Percentiles rank a stretch among this genome's conserved stretches.
phyloP scores from a whole-genome alignment of 2,113 vertebrate species.

The Porphyrio hochstetteri region DNA sequence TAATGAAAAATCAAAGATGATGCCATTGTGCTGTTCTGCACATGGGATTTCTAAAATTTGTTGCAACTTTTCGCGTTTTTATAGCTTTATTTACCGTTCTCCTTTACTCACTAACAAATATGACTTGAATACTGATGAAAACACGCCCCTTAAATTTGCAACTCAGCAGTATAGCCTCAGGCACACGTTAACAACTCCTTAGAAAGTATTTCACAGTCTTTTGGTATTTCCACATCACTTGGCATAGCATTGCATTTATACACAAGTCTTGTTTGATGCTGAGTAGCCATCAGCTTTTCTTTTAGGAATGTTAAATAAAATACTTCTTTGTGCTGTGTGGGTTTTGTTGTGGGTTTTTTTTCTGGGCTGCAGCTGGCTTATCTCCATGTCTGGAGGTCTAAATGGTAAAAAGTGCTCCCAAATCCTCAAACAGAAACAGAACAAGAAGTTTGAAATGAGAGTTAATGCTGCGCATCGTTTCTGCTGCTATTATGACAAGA shows the following conservation, averaged over 20 bases:
- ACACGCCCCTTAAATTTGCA: constrained; percentile 13
- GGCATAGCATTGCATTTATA: neutral
- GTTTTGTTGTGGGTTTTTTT: neutral
- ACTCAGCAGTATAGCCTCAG: constrained; percentile 29
- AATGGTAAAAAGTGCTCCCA: neutral
- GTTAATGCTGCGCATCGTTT: neutral
- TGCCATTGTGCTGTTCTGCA: neutral
- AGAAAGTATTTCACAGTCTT: constrained; percentile 39
- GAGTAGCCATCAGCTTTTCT: neutral
- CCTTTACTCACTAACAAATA: neutral
- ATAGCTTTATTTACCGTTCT: neutral
- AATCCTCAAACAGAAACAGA: neutral
- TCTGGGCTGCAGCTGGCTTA: neutral
- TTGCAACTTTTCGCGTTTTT: neutral
- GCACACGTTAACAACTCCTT: constrained; percentile 7
- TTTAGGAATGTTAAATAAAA: neutral
- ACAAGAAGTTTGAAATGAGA: neutral
- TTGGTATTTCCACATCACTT: constrained; percentile 36
- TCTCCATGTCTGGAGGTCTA: neutral
- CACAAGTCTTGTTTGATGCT: neutral
- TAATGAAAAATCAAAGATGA: neutral
- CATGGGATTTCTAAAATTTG: neutral
- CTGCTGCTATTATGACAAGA: neutral
- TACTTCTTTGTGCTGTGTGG: neutral
- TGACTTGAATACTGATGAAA: constrained; percentile 20